Evolutionary conservation across 2,888 invertebrate genomes (phyloP).

Genomic region (Cartodere bifasciata): DNA sequence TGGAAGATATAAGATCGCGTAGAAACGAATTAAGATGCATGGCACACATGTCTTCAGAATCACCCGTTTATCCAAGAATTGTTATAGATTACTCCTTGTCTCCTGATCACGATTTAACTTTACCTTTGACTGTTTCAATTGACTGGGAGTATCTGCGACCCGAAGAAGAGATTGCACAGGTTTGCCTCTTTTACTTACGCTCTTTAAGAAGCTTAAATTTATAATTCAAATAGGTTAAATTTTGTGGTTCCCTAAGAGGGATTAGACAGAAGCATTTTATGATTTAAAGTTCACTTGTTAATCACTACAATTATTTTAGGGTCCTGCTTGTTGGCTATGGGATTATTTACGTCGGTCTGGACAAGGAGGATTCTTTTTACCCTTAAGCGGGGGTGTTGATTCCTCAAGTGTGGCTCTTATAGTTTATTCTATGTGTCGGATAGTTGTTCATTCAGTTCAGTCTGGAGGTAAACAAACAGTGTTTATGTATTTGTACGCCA

Average conservation of each 20-base stretch:
- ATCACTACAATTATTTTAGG: too few relatives aligned
- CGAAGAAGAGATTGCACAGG: constrained; percentile 73
- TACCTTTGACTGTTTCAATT: constrained; percentile 48
- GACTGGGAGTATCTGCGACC: constrained; percentile 61
- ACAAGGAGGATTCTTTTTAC: constrained; percentile 93
- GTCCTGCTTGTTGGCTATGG: constrained; percentile 98
- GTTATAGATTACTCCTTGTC: constrained; percentile 72
- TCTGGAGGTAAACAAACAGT: constrained; percentile 59
- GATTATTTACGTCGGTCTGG: constrained; percentile 86
- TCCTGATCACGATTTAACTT: constrained; percentile 49
- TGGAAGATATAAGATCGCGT: constrained; percentile 83
- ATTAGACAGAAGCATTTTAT: too few relatives aligned
- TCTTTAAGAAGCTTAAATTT: too few relatives aligned
- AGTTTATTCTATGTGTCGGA: constrained; percentile 88
- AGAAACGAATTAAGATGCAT: constrained; percentile 64
- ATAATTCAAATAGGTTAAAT: too few relatives aligned
- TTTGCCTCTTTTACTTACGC: too few relatives aligned
- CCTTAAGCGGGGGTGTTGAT: constrained; percentile 95
- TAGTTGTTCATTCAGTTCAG: constrained; percentile 66
- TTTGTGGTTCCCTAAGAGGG: too few relatives aligned
- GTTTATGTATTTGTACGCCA: neutral
- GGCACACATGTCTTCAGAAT: constrained; percentile 52
- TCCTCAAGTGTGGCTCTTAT: constrained; percentile 90
- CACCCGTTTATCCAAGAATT: constrained; percentile 66
- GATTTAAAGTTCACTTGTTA: too few relatives aligned